Evolutionary conservation across 92 coral and sea anemone species (phyloP).

Genomic region (Parazoanthus swiftii): DNA sequence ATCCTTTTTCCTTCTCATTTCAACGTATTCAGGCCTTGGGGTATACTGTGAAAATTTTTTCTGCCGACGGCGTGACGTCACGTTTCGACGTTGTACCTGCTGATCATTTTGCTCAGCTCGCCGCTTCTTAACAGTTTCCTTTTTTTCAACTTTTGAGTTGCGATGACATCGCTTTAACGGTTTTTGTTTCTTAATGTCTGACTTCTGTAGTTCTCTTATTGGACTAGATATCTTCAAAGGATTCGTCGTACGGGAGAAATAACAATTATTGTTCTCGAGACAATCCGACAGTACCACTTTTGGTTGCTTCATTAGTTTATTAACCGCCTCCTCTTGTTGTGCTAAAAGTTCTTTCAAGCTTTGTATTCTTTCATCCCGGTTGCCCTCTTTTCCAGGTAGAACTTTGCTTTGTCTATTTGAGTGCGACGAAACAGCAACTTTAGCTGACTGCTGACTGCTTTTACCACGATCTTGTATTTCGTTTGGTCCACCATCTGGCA

Average conservation of each 20-base stretch:
- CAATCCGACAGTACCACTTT: constrained; percentile 28
- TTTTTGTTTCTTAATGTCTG: neutral
- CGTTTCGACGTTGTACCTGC: constrained; percentile 10
- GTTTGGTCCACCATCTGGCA: neutral
- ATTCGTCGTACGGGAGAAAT: neutral
- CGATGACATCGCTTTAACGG: constrained; percentile 30
- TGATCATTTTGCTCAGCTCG: constrained; percentile 14
- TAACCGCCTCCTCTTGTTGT: constrained; percentile 21
- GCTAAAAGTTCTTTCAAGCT: constrained; percentile 10
- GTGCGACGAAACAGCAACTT: neutral
- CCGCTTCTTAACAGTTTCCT: constrained; percentile 12
- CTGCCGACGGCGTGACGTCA: constrained; percentile 41
- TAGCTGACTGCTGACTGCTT: neutral
- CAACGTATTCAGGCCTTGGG: constrained; percentile 37
- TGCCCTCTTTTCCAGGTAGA: constrained; percentile 6
- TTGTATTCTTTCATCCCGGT: constrained; percentile 22
- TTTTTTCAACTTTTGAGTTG: neutral
- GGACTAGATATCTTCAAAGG: constrained; percentile 13
- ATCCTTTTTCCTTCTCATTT: constrained; percentile 35
- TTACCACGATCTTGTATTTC: neutral
- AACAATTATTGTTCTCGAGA: constrained; percentile 7
- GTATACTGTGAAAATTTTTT: constrained; percentile 30
- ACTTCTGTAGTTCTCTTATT: neutral
- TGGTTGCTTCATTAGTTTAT: constrained; percentile 25
- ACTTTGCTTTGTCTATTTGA: neutral